These are phyloP conservation scores for Conus ventricosus DNA, from an alignment of 1,140 invertebrate species.

Conservation along the genomic window DNA sequence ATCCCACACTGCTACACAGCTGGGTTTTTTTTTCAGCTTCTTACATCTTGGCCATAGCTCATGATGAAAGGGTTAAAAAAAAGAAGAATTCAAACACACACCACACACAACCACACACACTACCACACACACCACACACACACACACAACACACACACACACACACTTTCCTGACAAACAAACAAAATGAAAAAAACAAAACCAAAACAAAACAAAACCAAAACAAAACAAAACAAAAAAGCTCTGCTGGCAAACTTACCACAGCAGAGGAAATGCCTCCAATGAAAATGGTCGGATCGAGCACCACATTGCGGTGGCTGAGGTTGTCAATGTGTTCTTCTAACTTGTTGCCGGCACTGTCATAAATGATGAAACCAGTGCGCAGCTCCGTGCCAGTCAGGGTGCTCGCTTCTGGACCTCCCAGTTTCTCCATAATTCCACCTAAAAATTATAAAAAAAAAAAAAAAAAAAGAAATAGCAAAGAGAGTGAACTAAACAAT, in stretches of 20 bases:
- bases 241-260: not conserved
- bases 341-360: not conserved
- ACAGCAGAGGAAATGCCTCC: conserved; percentile 4
- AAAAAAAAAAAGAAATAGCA: no score
- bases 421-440: conserved; percentile 35
- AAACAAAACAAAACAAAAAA: not conserved
- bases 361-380: conserved; percentile 12
- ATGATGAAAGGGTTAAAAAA: no score
- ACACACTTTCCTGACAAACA: no score
- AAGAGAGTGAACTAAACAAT: no score
- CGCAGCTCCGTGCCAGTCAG: not conserved
- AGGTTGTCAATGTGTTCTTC: conserved; percentile 21
- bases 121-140: no score
- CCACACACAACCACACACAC: no score
- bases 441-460: not conserved
- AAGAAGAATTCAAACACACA: no score
- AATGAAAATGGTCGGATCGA: conserved; percentile 5
- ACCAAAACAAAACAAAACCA: not conserved
- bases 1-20: no score
- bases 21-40: no score
- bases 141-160: no score
- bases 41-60: no score
- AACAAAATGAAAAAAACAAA: not conserved
- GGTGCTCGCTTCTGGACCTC: not conserved
- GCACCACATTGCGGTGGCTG: conserved; percentile 8